phyloP scores from a whole-genome alignment of 1,140 invertebrate species.

The Trichogramma pretiosum region DNA sequence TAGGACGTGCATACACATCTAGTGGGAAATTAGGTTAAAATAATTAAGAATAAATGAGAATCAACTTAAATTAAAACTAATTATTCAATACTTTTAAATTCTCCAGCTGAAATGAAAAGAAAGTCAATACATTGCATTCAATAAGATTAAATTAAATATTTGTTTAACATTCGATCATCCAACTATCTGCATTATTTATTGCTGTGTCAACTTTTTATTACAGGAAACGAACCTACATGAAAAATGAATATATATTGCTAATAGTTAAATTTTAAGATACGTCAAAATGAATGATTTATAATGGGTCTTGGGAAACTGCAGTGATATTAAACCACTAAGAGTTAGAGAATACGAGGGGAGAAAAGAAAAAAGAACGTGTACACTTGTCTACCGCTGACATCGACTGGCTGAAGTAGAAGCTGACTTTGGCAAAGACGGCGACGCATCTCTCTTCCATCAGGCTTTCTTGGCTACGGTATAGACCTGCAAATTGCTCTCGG shows the following conservation, averaged over 20 bases:
- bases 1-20: no score
- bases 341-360: slow-evolving; percentile 15
- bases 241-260: not conserved
- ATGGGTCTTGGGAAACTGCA: no score
- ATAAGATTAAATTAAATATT: no score
- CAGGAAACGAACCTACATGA: no score
- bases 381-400: slow-evolving; percentile 4
- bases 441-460: slow-evolving; percentile 1
- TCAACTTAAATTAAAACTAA: not conserved
- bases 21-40: no score
- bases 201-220: no score
- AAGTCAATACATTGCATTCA: no score
- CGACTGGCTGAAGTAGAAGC: slow-evolving; percentile 7
- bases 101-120: not conserved
- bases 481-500: slow-evolving; percentile 27
- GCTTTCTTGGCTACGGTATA: slow-evolving; percentile 8
- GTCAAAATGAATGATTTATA: no score
- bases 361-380: slow-evolving; percentile 2
- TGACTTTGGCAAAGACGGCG: slow-evolving; percentile 15
- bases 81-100: not conserved
- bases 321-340: no score
- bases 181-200: no score
- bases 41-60: not conserved
- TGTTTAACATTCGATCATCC: no score
- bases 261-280: no score